Base-by-base conservation (phyloP, 1,140 invertebrate genomes). In the Lepidostoma basale region DNA sequence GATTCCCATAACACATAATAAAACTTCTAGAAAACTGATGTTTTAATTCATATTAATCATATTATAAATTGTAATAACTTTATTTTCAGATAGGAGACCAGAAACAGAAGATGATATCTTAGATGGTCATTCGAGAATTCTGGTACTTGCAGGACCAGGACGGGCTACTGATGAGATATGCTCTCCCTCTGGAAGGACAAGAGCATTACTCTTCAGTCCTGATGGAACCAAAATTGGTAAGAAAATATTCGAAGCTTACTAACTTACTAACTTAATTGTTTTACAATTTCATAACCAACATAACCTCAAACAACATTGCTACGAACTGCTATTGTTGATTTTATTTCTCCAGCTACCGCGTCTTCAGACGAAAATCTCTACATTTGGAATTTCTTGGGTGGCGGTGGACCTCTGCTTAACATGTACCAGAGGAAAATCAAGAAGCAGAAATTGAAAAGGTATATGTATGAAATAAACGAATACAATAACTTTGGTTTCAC, bases 381-480 rank as follows among this genome's bases (percentile, higher is more conserved):
- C 23, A 68, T 72, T 22, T 72, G 66, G 66, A 68, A 65, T 40
- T 72, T 72, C 62, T 23, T 72, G 14, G 70, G 70, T 9, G 62
- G 44, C 12, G 30, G 36, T 3, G 62, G 70, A 22, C 70, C 65
- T 8, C 39, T 72, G 20, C 39, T 72, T 4, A 68, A 54, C 22
- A 72, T 68, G 66, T 68, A 72, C 66, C 68, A 68, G 26, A 59
- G 70, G n/a, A 72, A 72, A 65, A 65, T 68, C 14, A 68, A 65
- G 25, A 68, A 49, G 23, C 20, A 54, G 12, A 60, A 68, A n/a
- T 23, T 56, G 2, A 20, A 14, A 10, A 0, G 6, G 6, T 52
- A 64, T 4, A 47, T 44, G n/a, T 16, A 36, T 20, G 52, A 65
- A 52, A 72, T 72, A n/a, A 72, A 72, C 30, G 66, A 72, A 62